Conservation (phyloP, 2,797 vertebrate species). For the Sebastes cheni region DNA sequence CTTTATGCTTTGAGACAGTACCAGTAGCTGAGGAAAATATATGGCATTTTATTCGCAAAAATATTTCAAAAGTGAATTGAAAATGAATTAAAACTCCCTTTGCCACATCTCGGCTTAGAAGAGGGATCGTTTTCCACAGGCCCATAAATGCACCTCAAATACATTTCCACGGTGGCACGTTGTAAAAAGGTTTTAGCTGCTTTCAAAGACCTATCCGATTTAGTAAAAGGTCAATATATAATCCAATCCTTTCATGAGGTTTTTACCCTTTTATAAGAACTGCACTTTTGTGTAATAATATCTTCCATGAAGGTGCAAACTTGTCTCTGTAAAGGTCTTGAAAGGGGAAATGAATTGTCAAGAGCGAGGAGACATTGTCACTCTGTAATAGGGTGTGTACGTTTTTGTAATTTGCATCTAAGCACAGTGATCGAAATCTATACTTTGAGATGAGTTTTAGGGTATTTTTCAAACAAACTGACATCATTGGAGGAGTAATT, state of each 20-base stretch:
- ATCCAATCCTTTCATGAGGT: slow-evolving; percentile 52
- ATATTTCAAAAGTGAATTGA: background rate
- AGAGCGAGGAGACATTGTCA: background rate
- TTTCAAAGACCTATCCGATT: slow-evolving; percentile 58
- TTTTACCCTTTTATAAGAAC: slow-evolving; percentile 26
- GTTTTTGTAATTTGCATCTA: slow-evolving; percentile 24
- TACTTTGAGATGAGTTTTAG: slow-evolving; percentile 1
- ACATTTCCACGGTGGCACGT: slow-evolving; percentile 42
- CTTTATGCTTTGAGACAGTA: background rate
- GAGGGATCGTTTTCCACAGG: slow-evolving; percentile 37
- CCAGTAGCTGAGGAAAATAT: background rate
- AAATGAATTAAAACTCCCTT: slow-evolving; percentile 1
- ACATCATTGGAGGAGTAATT: slow-evolving; percentile 35
- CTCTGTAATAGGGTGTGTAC: background rate
- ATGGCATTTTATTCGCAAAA: background rate
- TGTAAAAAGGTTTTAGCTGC: slow-evolving; percentile 52
- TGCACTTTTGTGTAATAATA: slow-evolving; percentile 42
- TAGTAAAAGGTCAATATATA: slow-evolving; percentile 62
- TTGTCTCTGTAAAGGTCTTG: slow-evolving; percentile 22
- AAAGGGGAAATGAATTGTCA: slow-evolving; percentile 29
- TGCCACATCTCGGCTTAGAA: slow-evolving; percentile 21
- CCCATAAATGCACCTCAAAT: slow-evolving; percentile 41
- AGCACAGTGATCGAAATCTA: slow-evolving; percentile 10
- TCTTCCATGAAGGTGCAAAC: slow-evolving; percentile 21
- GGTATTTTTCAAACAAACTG: slow-evolving; percentile 31